These are phyloP conservation scores for Drosophila ogumai DNA, from an alignment of 1,140 invertebrate species.

Conservation along the genomic window DNA sequence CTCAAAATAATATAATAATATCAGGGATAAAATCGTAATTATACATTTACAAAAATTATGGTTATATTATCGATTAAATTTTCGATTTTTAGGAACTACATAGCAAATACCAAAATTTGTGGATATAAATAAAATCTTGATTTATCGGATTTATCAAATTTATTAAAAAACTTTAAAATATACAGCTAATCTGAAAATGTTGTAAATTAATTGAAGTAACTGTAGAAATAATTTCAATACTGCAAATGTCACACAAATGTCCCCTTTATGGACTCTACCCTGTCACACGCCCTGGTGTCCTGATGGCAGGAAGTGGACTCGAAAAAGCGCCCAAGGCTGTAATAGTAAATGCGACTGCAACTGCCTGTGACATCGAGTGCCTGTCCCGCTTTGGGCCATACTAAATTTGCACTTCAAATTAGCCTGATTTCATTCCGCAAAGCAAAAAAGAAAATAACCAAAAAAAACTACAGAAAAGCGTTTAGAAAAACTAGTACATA, in stretches of 20 bases:
- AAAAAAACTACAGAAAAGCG: conserved; percentile 1
- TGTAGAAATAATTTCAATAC: no score
- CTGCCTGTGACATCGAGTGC: conserved; percentile 55
- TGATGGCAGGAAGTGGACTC: conserved; percentile 44
- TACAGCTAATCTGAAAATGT: no score
- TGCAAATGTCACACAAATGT: neutral
- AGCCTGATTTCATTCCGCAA: conserved; percentile 39
- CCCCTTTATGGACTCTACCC: neutral
- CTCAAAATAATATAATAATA: no score
- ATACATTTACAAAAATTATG: no score
- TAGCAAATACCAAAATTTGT: no score
- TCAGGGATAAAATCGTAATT: no score
- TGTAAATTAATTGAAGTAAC: no score
- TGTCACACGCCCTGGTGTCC: conserved; percentile 15
- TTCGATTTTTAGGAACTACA: no score
- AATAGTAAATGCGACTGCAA: conserved; percentile 28
- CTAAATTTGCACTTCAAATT: conserved; percentile 68
- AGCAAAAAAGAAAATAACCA: neutral
- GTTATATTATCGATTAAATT: no score
- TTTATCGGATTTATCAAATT: no score
- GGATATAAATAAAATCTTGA: no score
- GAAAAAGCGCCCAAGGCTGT: conserved; percentile 51
- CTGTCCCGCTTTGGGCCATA: conserved; percentile 44
- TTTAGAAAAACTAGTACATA: neutral
- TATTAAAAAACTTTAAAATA: no score